phyloP scores from a whole-genome alignment of 2,113 vertebrate genomes.

The Ophthalmolycus amberensis region DNA sequence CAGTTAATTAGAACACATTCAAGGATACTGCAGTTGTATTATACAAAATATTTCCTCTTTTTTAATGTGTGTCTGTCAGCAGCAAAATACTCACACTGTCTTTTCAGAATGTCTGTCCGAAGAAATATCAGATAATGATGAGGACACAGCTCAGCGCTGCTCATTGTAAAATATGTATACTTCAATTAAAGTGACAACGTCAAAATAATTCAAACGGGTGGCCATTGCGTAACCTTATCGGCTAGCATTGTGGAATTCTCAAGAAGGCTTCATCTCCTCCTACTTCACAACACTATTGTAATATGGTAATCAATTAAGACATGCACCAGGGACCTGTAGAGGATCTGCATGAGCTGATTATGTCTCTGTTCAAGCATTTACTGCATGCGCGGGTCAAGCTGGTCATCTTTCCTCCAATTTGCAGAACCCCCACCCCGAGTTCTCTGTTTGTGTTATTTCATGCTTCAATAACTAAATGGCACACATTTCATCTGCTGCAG shows the following conservation, averaged over 20 bases:
- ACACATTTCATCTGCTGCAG: slow-evolving; percentile 62
- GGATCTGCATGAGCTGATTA: slow-evolving; percentile 15
- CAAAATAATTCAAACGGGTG: background rate
- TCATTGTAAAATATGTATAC: background rate
- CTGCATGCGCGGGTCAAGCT: slow-evolving; percentile 5
- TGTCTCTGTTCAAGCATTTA: slow-evolving; percentile 3
- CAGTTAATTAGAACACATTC: background rate
- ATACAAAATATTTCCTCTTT: background rate
- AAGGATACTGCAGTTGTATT: background rate
- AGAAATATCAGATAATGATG: background rate
- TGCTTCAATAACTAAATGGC: slow-evolving; percentile 57
- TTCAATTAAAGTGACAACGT: background rate
- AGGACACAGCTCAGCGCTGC: background rate
- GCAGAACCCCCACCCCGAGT: slow-evolving; percentile 16
- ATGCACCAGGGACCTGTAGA: background rate
- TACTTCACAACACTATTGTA: background rate
- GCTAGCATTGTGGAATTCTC: background rate
- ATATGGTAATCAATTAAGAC: background rate
- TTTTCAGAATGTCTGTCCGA: too few relatives aligned
- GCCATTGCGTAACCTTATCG: background rate
- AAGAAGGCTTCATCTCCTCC: background rate
- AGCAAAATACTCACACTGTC: too few relatives aligned
- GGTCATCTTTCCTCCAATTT: slow-evolving; percentile 39
- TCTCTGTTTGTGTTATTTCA: slow-evolving; percentile 61
- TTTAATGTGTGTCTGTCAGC: background rate